phyloP scores from a whole-genome alignment of 2,113 vertebrate species.

The Pionites leucogaster region DNA sequence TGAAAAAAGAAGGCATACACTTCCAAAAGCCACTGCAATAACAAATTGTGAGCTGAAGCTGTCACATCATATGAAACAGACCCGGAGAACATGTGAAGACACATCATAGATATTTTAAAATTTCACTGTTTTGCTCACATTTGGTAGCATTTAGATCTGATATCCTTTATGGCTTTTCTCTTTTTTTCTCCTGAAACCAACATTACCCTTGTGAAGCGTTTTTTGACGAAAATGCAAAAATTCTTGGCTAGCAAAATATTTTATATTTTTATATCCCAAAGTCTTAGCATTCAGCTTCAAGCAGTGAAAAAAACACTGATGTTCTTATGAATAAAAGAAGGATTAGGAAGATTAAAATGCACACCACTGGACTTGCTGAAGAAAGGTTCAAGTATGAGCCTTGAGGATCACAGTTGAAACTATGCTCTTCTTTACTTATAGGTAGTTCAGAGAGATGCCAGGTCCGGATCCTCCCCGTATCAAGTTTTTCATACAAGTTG shows the following conservation, averaged over 20 bases:
- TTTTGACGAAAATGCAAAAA: slow-evolving; percentile 46
- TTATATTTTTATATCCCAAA: background rate
- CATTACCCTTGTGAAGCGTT: background rate
- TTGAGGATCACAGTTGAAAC: background rate
- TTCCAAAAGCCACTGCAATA: slow-evolving; percentile 44
- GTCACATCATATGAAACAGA: slow-evolving; percentile 57
- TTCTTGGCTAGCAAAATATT: slow-evolving; percentile 15
- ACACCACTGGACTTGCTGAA: background rate
- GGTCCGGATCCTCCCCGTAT: background rate
- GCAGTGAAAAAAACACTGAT: background rate
- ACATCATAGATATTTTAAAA: slow-evolving; percentile 48
- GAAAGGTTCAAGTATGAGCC: background rate
- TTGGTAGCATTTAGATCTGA: slow-evolving; percentile 54
- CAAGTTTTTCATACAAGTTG: slow-evolving; percentile 8
- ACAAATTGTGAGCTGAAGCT: slow-evolving; percentile 7
- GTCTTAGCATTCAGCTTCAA: slow-evolving; percentile 16
- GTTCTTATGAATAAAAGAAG: slow-evolving; percentile 41
- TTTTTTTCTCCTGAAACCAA: background rate
- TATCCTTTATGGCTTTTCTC: background rate
- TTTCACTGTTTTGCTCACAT: slow-evolving; percentile 41
- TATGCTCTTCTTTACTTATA: background rate
- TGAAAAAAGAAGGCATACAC: background rate
- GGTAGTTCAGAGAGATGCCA: background rate
- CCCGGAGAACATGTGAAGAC: slow-evolving; percentile 2
- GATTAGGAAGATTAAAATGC: slow-evolving; percentile 1